A percentile compares a stretch with the other conserved stretches of the same genome.
Conservation (phyloP, 2,113 vertebrate species). For the Cricetomys ansorgei region DNA sequence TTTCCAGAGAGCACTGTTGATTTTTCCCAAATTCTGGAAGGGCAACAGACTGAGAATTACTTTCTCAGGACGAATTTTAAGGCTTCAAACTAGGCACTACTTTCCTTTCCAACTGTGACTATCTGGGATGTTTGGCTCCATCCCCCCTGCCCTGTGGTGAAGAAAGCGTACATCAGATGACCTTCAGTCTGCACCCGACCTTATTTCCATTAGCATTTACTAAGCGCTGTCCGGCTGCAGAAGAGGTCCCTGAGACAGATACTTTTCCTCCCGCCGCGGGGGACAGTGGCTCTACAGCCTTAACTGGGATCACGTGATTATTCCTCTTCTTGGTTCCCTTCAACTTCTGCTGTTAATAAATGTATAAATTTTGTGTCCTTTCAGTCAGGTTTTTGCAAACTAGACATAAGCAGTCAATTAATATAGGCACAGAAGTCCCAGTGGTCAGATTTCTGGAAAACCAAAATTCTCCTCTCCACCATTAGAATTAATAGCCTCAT, state of each 20-base stretch:
- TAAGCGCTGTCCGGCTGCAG: neutral
- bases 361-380: slow-evolving; percentile 16
- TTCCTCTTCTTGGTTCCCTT: neutral
- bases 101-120: neutral
- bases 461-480: neutral
- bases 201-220: neutral
- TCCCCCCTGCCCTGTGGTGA: neutral
- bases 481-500: slow-evolving; percentile 34
- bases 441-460: slow-evolving; percentile 30
- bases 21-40: slow-evolving; percentile 8
- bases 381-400: slow-evolving; percentile 27
- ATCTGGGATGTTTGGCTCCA: neutral
- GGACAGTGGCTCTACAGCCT: neutral
- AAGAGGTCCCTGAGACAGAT: neutral
- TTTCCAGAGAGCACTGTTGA: neutral
- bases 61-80: neutral
- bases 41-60: neutral
- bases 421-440: neutral
- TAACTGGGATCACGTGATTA: neutral
- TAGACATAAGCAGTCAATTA: neutral
- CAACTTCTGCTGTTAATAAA: neutral
- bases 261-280: neutral
- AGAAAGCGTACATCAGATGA: slow-evolving; percentile 6
- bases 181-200: neutral
- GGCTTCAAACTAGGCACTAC: neutral